Evolutionary conservation across 2,113 vertebrate genomes (phyloP), one percentile per base, ranked within the genome.

Genomic region (Gorilla gorilla): DNA sequence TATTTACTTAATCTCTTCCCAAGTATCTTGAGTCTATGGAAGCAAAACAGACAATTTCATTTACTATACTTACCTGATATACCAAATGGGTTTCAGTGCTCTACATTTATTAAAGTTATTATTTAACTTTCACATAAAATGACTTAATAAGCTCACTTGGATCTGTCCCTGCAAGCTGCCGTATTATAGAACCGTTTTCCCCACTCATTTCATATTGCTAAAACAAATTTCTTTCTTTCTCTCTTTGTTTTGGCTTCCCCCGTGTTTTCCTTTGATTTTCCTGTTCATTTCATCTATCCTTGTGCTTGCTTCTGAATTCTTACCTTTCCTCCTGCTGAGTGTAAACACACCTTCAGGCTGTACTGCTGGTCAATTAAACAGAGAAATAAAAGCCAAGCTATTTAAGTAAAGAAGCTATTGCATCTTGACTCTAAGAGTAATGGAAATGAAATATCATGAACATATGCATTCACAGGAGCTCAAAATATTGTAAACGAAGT

Each of bases 241-340:
- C 76, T 59, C 50, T 86, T 93, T 80, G 13, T 79, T 84, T 89
- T 89, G 59, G 16, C 61, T 78, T 82, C 38, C 5, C 7, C 52
- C 81, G 14, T 81, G 6, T 93, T 89, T 96, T 80, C 12, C 55
- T 94, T 96, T 80, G 38, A 93, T 52, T 52, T 57, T 72, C 75
- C 40, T 73, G 6, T 57, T 85, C 4, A 50, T 83, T 73, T 95
- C 66, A 43, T n/a, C 61, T 84, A 17, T 30, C 32, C 40, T 50
- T 2, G 40, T 64, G 93, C 35, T 87, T 93, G 45, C 23, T 93
- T 89, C 52, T 75, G 84, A 8, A 35, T 85, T 73, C 25, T 96
- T 89, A 73, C 55, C 72, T 96, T 89, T 95, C 57, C 35, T 92
- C 52, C 25, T 87, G 14, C 27, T 38, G 38, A 66, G 13, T 40